Percentiles rank a stretch among this genome's conserved stretches.
phyloP scores from a whole-genome alignment of 2,797 vertebrate genomes.

The Mus caroli region DNA sequence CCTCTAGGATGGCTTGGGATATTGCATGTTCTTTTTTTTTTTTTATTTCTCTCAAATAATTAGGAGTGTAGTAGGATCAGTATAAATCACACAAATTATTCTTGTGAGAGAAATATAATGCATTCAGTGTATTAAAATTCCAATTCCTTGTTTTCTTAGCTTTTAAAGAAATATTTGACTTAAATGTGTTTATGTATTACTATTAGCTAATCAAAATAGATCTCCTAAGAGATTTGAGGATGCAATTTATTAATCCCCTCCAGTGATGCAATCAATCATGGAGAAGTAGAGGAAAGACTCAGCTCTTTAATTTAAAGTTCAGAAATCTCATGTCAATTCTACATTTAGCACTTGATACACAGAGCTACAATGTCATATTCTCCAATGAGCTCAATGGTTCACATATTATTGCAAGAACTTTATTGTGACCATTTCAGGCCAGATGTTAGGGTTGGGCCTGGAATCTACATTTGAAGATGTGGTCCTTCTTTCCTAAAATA shows the following conservation, averaged over 20 bases:
- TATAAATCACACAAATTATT: background rate
- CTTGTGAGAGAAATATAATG: conserved; percentile 5
- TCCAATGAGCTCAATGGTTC: background rate
- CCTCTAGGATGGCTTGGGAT: too few relatives aligned
- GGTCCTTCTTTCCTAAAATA: background rate
- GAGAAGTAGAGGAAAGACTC: background rate
- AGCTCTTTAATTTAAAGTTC: conserved; percentile 20
- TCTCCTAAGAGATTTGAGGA: background rate
- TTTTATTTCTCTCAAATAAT: background rate
- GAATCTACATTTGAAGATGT: background rate
- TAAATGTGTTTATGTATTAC: conserved; percentile 30
- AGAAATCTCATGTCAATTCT: conserved; percentile 20
- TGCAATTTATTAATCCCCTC: conserved; percentile 28
- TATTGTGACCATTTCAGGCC: conserved; percentile 5
- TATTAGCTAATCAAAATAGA: conserved; percentile 11
- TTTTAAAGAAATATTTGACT: background rate
- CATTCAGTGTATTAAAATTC: background rate
- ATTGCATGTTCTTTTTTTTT: background rate
- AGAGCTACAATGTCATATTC: background rate
- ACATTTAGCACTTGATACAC: background rate
- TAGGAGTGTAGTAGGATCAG: conserved; percentile 18
- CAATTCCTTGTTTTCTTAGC: background rate
- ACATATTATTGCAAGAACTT: background rate
- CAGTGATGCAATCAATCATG: background rate
- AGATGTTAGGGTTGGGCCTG: background rate